These are phyloP conservation scores for Tiphia femorata DNA, from an alignment of 2,888 invertebrate genomes.

Conservation along the genomic window DNA sequence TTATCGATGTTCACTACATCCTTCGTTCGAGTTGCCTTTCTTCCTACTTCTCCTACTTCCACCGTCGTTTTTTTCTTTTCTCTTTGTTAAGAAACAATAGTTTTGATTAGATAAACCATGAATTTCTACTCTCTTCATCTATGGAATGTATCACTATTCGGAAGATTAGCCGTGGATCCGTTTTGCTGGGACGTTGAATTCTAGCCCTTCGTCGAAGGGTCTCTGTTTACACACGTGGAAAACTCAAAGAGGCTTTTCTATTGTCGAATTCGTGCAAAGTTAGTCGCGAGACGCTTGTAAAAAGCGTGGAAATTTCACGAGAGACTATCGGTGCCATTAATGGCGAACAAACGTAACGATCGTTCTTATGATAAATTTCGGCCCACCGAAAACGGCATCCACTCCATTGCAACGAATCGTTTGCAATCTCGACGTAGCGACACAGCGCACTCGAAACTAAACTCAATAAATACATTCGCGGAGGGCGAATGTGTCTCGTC, in stretches of 20 bases:
- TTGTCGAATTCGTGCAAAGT: no score
- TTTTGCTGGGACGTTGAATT: slow-evolving; percentile 7
- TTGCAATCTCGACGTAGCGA: slow-evolving; percentile 48
- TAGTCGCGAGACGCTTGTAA: no score
- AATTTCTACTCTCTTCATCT: slow-evolving; percentile 47
- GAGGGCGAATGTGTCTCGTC: slow-evolving; percentile 55
- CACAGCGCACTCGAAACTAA: slow-evolving; percentile 53
- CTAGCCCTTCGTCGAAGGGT: no score
- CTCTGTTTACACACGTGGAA: no score
- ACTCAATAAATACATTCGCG: slow-evolving; percentile 55
- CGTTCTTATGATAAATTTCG: no score
- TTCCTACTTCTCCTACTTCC: slow-evolving; percentile 20
- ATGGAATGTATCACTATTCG: slow-evolving; percentile 67
- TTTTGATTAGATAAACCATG: slow-evolving; percentile 55
- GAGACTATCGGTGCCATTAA: no score
- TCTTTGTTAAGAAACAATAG: slow-evolving; percentile 45
- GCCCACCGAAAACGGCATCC: slow-evolving; percentile 29
- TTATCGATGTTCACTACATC: no score
- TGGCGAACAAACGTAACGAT: no score
- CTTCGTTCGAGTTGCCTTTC: slow-evolving; percentile 16
- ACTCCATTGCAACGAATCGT: slow-evolving; percentile 40
- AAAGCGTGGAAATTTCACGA: no score
- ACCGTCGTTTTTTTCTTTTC: slow-evolving; percentile 13
- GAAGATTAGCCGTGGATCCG: slow-evolving; percentile 60
- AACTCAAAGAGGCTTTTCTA: no score